Conservation (phyloP, 2,888 invertebrate species). For the Strigamia maritima region DNA sequence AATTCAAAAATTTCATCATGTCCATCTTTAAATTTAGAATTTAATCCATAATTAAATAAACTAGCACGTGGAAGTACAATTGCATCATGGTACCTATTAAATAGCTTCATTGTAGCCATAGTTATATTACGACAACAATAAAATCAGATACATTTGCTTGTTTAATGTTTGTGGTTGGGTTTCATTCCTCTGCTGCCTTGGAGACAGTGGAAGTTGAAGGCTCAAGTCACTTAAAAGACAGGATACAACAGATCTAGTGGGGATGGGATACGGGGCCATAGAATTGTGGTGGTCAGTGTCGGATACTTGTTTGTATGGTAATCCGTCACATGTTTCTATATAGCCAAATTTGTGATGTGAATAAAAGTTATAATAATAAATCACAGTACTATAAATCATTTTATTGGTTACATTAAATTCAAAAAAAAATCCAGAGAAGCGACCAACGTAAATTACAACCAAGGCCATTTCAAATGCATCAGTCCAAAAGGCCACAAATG, state of each 20-base stretch:
- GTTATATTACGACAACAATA: background rate
- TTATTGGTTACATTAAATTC: no score
- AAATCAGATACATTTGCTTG: no score
- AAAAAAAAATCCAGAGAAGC: no score
- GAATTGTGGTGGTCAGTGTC: no score
- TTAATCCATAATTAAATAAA: background rate
- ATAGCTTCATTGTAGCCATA: background rate
- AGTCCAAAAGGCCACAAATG: background rate
- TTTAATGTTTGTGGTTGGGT: no score
- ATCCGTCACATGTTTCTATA: background rate
- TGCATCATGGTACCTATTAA: background rate
- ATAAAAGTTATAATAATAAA: background rate
- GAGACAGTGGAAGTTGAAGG: no score
- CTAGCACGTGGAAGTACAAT: background rate
- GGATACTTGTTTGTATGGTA: no score
- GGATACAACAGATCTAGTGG: no score
- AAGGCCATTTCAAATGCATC: background rate
- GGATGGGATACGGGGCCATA: no score
- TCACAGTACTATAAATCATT: no score
- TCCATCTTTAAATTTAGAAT: background rate
- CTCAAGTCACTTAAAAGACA: no score
- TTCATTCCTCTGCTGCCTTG: no score
- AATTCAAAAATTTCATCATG: background rate
- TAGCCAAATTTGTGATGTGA: background rate
- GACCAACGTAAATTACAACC: background rate